A percentile compares a stretch with the other conserved stretches of the same genome.
These are phyloP conservation scores for Macquaria ambigua DNA, from an alignment of 2,113 vertebrate genomes.

Conservation along the genomic window DNA sequence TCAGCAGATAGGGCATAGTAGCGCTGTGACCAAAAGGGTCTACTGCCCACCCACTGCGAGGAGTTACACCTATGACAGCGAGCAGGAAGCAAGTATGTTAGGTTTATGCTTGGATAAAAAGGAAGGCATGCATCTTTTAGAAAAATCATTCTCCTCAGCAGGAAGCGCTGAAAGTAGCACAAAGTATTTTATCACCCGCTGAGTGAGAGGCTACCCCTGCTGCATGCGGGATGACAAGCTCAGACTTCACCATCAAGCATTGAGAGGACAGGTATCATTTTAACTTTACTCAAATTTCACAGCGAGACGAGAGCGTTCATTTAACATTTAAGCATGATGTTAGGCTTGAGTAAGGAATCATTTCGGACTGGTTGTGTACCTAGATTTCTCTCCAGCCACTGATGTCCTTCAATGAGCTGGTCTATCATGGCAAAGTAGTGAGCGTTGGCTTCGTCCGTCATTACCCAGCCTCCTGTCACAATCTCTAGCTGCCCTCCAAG, in stretches of 20 bases:
- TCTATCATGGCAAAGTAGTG: conserved; percentile 98
- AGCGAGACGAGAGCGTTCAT: conserved; percentile 2
- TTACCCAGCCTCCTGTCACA: conserved; percentile 97
- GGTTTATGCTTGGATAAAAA: conserved; percentile 31
- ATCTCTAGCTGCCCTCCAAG: conserved; percentile 94
- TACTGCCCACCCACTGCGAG: conserved; percentile 93
- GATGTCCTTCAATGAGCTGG: conserved; percentile 98
- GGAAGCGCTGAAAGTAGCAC: conserved; percentile 88
- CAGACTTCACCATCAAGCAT: conserved; percentile 29
- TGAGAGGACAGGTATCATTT: conserved; percentile 13
- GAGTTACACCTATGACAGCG: conserved; percentile 85
- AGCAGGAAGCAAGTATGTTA: conserved; percentile 36
- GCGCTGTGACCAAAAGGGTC: conserved; percentile 97
- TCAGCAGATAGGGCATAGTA: conserved; percentile 96
- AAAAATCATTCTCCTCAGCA: conserved; percentile 82
- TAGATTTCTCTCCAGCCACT: conserved; percentile 96
- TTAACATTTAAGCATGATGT: background rate
- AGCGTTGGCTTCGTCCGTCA: conserved; percentile 96
- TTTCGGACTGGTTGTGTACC: conserved; percentile 80
- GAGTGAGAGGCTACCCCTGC: conserved; percentile 76
- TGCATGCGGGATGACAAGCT: conserved; percentile 30
- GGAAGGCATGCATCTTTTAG: conserved; percentile 21
- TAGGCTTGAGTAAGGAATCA: background rate
- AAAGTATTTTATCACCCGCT: conserved; percentile 86
- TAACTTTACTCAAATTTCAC: conserved; percentile 10